phyloP scores from a whole-genome alignment of 2,797 vertebrate species.

The Mus spretus region DNA sequence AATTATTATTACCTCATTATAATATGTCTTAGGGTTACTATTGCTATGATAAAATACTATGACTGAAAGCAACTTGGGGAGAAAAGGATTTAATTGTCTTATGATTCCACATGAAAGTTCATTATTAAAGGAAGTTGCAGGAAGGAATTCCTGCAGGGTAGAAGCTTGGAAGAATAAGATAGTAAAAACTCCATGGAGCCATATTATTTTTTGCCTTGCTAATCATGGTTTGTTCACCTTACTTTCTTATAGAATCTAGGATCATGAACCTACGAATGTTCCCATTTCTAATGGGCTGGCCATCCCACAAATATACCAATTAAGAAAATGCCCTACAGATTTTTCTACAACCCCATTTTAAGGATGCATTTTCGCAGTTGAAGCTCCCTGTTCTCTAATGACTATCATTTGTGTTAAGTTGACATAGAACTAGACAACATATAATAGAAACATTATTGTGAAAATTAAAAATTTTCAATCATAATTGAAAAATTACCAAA shows the following conservation, averaged over 20 bases:
- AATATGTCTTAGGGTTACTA: background rate
- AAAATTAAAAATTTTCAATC: background rate
- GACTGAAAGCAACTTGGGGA: background rate
- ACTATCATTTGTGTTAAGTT: no score
- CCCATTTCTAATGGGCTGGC: no score
- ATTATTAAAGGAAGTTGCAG: background rate
- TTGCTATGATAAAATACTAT: background rate
- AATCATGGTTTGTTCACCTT: background rate
- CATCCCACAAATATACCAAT: no score
- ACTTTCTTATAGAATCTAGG: background rate
- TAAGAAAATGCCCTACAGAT: no score
- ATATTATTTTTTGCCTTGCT: background rate
- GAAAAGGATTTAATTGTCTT: background rate
- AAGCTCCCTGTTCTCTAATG: no score
- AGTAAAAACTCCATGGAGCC: background rate
- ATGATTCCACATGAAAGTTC: background rate
- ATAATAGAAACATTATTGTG: background rate
- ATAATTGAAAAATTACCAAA: constrained; percentile 36
- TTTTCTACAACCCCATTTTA: no score
- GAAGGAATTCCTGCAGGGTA: background rate
- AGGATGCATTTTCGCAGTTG: no score
- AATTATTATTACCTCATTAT: background rate
- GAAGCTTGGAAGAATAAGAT: background rate
- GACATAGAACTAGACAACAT: background rate
- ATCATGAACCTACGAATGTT: no score